Evolutionary conservation across 1,140 invertebrate species (phyloP).

Genomic region (Trichoplusia ni): DNA sequence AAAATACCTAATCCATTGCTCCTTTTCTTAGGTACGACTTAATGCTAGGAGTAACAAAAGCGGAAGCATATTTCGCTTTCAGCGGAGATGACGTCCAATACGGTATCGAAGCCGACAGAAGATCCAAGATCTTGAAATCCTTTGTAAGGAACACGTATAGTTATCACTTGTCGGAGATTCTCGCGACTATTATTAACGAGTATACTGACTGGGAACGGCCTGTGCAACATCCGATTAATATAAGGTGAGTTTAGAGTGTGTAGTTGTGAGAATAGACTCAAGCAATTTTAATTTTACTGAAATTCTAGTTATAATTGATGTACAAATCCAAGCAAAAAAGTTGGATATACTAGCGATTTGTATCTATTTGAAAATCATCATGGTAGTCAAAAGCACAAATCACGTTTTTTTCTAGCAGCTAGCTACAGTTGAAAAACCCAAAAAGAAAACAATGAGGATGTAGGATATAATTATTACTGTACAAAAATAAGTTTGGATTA

Average conservation of each 20-base stretch:
- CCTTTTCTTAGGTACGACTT: constrained; percentile 88
- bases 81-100: constrained; percentile 95
- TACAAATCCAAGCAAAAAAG: no score
- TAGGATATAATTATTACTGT: no score
- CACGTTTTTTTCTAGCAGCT: no score
- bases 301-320: no score
- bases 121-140: constrained; percentile 94
- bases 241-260: constrained; percentile 87
- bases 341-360: no score
- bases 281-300: no score
- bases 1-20: not conserved
- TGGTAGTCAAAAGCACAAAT: no score
- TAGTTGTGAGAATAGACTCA: no score
- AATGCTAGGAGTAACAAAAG: constrained; percentile 95
- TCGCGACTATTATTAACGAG: constrained; percentile 96
- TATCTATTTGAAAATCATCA: no score
- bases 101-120: constrained; percentile 93
- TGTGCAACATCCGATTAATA: constrained; percentile 95
- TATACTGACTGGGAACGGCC: constrained; percentile 98
- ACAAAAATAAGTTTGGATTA: no score
- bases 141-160: constrained; percentile 96
- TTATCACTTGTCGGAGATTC: constrained; percentile 91
- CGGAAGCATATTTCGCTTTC: constrained; percentile 93
- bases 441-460: no score
- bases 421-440: no score